phyloP scores from a whole-genome alignment of 2,113 vertebrate genomes.

The Notothenia coriiceps region DNA sequence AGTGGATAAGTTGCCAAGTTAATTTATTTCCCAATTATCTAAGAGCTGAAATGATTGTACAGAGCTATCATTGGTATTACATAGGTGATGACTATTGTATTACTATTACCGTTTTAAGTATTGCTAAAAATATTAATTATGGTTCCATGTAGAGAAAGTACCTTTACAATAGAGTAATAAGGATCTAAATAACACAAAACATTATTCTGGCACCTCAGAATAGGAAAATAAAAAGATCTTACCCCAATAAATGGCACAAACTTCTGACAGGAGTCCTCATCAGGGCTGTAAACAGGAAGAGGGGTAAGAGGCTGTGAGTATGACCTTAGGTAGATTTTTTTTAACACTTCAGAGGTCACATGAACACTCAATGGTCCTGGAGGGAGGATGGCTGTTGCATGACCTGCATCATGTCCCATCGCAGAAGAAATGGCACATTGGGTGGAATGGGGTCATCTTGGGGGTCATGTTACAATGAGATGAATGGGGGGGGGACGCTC shows the following conservation, averaged over 20 bases:
- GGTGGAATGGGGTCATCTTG: slow-evolving; percentile 65
- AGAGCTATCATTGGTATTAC: too few species aligned
- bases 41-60: too few species aligned
- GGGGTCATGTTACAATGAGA: slow-evolving; percentile 73
- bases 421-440: slow-evolving; percentile 67
- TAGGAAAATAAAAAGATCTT: neutral
- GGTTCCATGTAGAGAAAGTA: too few species aligned
- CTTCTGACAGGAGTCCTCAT: slow-evolving; percentile 95
- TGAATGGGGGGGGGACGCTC: slow-evolving; percentile 75
- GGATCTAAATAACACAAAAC: too few species aligned
- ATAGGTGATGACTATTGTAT: too few species aligned
- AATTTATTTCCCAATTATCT: too few species aligned
- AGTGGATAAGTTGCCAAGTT: too few species aligned
- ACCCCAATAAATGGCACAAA: slow-evolving; percentile 95
- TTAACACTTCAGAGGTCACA: slow-evolving; percentile 58
- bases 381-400: slow-evolving; percentile 55
- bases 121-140: too few species aligned
- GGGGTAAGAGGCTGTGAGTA: slow-evolving; percentile 29
- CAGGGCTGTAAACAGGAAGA: slow-evolving; percentile 79
- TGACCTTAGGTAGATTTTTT: neutral
- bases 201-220: neutral
- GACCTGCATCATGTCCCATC: slow-evolving; percentile 66
- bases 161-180: too few species aligned
- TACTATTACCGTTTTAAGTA: too few species aligned
- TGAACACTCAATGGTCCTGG: slow-evolving; percentile 75